Evolutionary conservation across 35 echinoderm and acorn worm species (phyloP), one percentile per base, ranked within the genome.

Genomic region (Hemicentrotus pulcherrimus): DNA sequence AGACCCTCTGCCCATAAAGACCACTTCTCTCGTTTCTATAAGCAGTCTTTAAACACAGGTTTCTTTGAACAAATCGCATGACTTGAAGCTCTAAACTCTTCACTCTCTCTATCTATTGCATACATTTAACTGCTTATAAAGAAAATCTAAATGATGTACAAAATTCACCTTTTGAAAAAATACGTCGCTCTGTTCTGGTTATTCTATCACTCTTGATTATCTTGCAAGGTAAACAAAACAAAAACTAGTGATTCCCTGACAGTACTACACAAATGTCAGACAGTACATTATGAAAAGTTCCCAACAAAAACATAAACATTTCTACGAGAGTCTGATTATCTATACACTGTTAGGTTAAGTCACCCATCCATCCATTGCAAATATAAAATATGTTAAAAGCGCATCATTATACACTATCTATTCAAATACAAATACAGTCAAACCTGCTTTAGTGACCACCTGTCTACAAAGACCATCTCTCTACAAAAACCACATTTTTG

Each of bases 341-440:
- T 78, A 8, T 28, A 78, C 65, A 78, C 22, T 78, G 65, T 78
- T 78, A 78, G 65, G 65, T 2, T 41, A 41, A 41, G 35, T 78
- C 19, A 78, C 2, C 65, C 65, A 28, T 6, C 22, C 7, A 7
- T n/a, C 65, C 65, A 78, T 78, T 78, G 65, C 65, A 78, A 78
- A 78, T 78, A 78, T 78, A 78, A 78, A 78, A 78, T 78, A 15
- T 78, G 65, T 78, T 78, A 78, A 78, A 78, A 78, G 65, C 65
- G 65, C 65, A 78, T 78, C 65, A 78, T 78, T 4, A n/a, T 78
- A 78, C 22, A 78, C 65, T 22, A 78, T 78, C 5, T n/a, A 7
- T 78, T 78, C 18, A n/a, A 55, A 78, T 78, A 78, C 65, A 78
- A 78, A n/a, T 50, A 41, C 35, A 41, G 35, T 41, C 35, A 41